A percentile compares a stretch with the other conserved stretches of the same genome.
Evolutionary conservation across 2,113 vertebrate genomes (phyloP).

Genomic region (Ranitomeya variabilis): DNA sequence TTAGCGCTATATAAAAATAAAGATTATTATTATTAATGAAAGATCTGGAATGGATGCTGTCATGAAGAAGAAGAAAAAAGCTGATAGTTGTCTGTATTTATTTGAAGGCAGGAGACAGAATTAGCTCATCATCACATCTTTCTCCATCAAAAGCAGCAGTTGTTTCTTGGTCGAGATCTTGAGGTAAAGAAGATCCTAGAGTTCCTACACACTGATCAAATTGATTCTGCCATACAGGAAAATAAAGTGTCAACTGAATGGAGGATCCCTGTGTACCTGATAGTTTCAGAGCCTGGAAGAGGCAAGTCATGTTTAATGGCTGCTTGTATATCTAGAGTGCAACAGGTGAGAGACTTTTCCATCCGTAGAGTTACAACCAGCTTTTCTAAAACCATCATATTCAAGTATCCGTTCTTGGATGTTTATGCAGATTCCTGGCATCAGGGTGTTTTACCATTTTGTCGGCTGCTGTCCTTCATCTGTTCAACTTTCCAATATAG

Average conservation of each 20-base stretch:
- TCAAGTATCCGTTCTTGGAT: not conserved
- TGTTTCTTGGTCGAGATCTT: slow-evolving; percentile 41
- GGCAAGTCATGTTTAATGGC: slow-evolving; percentile 52
- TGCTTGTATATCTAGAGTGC: slow-evolving; percentile 25
- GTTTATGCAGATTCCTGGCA: slow-evolving; percentile 18
- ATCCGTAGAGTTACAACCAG: not conserved
- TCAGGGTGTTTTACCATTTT: slow-evolving; percentile 50
- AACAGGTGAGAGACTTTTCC: slow-evolving; percentile 18
- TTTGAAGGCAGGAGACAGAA: slow-evolving; percentile 37
- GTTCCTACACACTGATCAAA: slow-evolving; percentile 17
- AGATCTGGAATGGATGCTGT: too few species aligned
- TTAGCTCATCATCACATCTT: slow-evolving; percentile 40
- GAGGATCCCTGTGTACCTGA: not conserved
- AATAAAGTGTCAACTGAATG: not conserved
- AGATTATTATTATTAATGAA: too few species aligned
- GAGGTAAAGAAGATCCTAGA: slow-evolving; percentile 42
- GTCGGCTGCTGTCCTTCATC: slow-evolving; percentile 51
- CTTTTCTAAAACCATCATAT: not conserved
- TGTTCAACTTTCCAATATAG: slow-evolving; percentile 46
- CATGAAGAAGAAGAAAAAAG: too few species aligned
- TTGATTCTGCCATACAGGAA: not conserved
- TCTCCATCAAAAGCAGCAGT: slow-evolving; percentile 30
- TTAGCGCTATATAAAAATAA: too few species aligned
- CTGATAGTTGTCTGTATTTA: not conserved
- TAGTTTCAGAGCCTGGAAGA: slow-evolving; percentile 36